Conservation (phyloP, 2,888 invertebrate species). For the Limulus polyphemus region DNA sequence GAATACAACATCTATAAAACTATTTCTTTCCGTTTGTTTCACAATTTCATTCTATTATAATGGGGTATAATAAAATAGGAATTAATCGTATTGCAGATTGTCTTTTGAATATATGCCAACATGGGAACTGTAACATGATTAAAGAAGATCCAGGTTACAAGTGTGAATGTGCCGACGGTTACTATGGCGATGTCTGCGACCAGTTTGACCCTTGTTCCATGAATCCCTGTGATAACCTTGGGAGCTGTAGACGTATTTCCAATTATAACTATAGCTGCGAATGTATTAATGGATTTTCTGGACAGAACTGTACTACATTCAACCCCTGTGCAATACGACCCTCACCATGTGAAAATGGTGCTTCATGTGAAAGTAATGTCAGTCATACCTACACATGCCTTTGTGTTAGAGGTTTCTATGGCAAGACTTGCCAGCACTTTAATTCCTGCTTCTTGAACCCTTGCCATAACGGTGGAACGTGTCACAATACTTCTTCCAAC, state of each 20-base stretch:
- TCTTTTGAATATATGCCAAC: slow-evolving; percentile 8
- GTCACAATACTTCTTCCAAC: slow-evolving; percentile 25
- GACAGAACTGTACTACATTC: slow-evolving; percentile 18
- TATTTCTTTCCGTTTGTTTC: too few relatives aligned
- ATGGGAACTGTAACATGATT: slow-evolving; percentile 12
- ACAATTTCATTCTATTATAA: too few relatives aligned
- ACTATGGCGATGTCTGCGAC: slow-evolving; percentile 17
- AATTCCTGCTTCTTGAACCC: slow-evolving; percentile 29
- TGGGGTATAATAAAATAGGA: too few relatives aligned
- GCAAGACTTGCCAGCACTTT: slow-evolving; percentile 27
- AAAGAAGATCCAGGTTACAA: slow-evolving; percentile 10
- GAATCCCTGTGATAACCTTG: slow-evolving; percentile 19
- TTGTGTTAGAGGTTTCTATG: slow-evolving; percentile 30
- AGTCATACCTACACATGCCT: slow-evolving; percentile 23
- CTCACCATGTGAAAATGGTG: slow-evolving; percentile 20
- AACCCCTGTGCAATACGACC: slow-evolving; percentile 18
- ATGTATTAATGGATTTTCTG: slow-evolving; percentile 17
- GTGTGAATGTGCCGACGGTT: slow-evolving; percentile 20
- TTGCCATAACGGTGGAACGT: slow-evolving; percentile 32
- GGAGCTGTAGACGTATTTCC: slow-evolving; percentile 17
- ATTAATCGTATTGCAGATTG: slow-evolving; percentile 14
- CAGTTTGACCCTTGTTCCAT: slow-evolving; percentile 18
- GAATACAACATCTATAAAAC: too few relatives aligned
- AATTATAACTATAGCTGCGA: slow-evolving; percentile 17
- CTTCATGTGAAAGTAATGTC: slow-evolving; percentile 12